Percentiles rank a stretch among this genome's conserved stretches.
Conservation (phyloP, 1,140 invertebrate genomes). For the Calosoma granatense region DNA sequence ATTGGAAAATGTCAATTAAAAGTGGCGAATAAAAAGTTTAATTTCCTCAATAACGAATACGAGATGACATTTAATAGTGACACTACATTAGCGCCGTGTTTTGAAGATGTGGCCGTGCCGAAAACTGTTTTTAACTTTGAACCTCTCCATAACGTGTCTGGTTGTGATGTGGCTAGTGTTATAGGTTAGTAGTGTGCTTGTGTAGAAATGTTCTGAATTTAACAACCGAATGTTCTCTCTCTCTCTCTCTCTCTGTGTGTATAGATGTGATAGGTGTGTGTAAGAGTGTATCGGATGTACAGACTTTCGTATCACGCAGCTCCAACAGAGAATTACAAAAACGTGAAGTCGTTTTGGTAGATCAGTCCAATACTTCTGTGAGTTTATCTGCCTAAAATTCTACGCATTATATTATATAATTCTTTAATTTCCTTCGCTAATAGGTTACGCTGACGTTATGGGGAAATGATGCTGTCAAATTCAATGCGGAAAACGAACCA, state of each 20-base stretch:
- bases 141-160: constrained; percentile 64
- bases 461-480: constrained; percentile 74
- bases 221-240: no score
- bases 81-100: constrained; percentile 62
- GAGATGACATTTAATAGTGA: constrained; percentile 87
- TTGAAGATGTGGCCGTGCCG: constrained; percentile 58
- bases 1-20: constrained; percentile 75
- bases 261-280: constrained; percentile 88
- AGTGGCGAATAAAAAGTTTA: constrained; percentile 85
- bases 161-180: constrained; percentile 51
- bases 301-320: constrained; percentile 57
- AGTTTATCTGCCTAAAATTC: constrained; percentile 23
- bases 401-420: constrained; percentile 10
- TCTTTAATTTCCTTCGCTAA: constrained; percentile 11
- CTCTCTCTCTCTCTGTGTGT: no score
- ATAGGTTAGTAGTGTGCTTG: constrained; percentile 48
- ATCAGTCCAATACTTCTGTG: constrained; percentile 71
- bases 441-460: constrained; percentile 62
- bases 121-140: constrained; percentile 74
- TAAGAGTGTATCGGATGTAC: constrained; percentile 60
- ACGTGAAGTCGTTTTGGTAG: constrained; percentile 78
- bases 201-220: constrained; percentile 13
- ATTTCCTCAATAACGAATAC: constrained; percentile 83
- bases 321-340: constrained; percentile 81
- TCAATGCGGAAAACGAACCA: constrained; percentile 63